These are phyloP conservation scores for Tokudaia tokunoshimensis DNA, from an alignment of 2,797 vertebrate genomes.

Conservation along the genomic window DNA sequence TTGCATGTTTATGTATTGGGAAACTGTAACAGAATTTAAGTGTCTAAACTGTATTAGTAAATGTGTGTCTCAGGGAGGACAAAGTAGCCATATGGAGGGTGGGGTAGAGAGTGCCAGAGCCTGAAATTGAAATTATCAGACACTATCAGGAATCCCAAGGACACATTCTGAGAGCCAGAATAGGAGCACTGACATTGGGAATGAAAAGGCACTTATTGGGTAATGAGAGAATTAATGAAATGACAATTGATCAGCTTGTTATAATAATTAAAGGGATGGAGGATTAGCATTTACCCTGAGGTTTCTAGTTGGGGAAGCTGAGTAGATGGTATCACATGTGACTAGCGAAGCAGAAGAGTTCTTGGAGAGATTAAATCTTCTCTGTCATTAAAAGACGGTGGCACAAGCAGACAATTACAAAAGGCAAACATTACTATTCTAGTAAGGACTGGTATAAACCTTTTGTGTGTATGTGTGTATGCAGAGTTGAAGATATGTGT, in stretches of 20 bases:
- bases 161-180: neutral
- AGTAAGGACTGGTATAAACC: neutral
- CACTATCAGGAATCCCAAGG: neutral
- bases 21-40: neutral
- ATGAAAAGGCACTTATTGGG: slow-evolving; percentile 19
- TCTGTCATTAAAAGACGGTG: neutral
- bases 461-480: neutral
- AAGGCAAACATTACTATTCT: neutral
- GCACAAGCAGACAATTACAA: neutral
- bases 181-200: neutral
- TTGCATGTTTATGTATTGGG: neutral
- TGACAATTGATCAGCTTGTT: slow-evolving; percentile 40
- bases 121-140: neutral
- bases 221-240: slow-evolving; percentile 48
- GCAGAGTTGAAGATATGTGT: neutral
- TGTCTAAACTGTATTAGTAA: neutral
- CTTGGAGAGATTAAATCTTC: neutral
- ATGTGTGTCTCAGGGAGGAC: neutral
- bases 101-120: neutral
- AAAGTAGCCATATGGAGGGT: neutral
- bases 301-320: slow-evolving; percentile 40
- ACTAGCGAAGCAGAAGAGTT: neutral
- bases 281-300: slow-evolving; percentile 29
- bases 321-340: neutral
- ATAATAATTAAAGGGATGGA: neutral